These are phyloP conservation scores for Tachysurus fulvidraco DNA, from an alignment of 2,113 vertebrate species.

Conservation along the genomic window DNA sequence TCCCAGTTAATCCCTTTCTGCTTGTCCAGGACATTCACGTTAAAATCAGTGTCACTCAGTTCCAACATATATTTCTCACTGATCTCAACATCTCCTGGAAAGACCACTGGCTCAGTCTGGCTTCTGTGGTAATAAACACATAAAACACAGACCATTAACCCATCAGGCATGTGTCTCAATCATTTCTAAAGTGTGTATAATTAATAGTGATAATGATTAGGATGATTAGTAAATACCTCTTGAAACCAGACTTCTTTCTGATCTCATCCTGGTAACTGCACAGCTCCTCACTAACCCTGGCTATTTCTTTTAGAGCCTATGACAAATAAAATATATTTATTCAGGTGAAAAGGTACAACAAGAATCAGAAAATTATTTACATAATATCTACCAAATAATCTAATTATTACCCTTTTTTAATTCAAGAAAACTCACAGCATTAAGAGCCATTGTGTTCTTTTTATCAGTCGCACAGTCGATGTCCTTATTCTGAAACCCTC, in stretches of 20 bases:
- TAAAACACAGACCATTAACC: constrained; percentile 40
- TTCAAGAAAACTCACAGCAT: constrained; percentile 79
- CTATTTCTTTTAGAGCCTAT: constrained; percentile 96
- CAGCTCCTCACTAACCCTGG: constrained; percentile 92
- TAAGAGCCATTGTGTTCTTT: constrained; percentile 81
- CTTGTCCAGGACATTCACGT: constrained; percentile 69
- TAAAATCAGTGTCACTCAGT: constrained; percentile 62
- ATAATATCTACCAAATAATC: not conserved
- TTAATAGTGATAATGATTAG: constrained; percentile 14
- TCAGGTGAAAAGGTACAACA: constrained; percentile 34
- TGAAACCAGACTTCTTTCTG: constrained; percentile 75
- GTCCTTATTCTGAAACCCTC: constrained; percentile 50
- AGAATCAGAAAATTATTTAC: not conserved
- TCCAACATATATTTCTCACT: constrained; percentile 57
- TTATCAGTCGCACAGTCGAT: constrained; percentile 67
- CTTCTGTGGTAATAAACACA: constrained; percentile 56
- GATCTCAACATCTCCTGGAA: constrained; percentile 67
- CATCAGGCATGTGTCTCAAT: not conserved
- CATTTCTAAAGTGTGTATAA: constrained; percentile 16
- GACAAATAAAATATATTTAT: constrained; percentile 37
- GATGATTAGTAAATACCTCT: constrained; percentile 73
- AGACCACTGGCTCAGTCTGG: constrained; percentile 61
- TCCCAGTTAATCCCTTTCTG: constrained; percentile 74
- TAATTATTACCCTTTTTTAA: not conserved
- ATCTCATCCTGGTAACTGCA: constrained; percentile 97